Evolutionary conservation across 2,113 vertebrate genomes (phyloP).

Genomic region (Rhinolophus sinicus): DNA sequence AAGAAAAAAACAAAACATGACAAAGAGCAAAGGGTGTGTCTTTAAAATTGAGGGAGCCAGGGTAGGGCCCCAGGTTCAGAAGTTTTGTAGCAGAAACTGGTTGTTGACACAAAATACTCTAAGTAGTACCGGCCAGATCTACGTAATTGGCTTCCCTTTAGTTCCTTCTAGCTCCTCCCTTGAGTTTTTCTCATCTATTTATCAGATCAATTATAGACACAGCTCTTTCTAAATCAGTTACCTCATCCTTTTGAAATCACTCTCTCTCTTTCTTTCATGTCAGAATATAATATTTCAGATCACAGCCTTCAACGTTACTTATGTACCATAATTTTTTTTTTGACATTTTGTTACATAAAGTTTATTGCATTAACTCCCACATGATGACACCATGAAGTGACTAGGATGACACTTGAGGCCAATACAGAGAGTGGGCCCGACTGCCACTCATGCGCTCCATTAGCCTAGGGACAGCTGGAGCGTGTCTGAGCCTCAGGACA

Average conservation of each 20-base stretch:
- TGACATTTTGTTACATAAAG: not conserved
- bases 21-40: not conserved
- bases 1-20: not conserved
- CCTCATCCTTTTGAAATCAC: not conserved
- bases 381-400: not conserved
- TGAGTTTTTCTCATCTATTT: not conserved
- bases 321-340: not conserved
- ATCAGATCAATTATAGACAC: not conserved
- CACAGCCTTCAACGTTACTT: not conserved
- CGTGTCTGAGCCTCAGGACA: not conserved
- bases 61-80: not conserved
- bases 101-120: not conserved
- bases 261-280: not conserved
- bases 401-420: not conserved
- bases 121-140: not conserved
- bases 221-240: not conserved
- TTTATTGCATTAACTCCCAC: not conserved
- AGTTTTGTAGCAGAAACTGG: not conserved
- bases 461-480: not conserved
- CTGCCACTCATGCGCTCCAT: rapidly evolving
- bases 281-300: not conserved
- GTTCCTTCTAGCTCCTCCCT: not conserved
- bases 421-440: not conserved
- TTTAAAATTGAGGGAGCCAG: not conserved
- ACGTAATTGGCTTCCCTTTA: not conserved